Evolutionary conservation across 2,113 vertebrate species (phyloP).

Genomic region (Vidua chalybeata): DNA sequence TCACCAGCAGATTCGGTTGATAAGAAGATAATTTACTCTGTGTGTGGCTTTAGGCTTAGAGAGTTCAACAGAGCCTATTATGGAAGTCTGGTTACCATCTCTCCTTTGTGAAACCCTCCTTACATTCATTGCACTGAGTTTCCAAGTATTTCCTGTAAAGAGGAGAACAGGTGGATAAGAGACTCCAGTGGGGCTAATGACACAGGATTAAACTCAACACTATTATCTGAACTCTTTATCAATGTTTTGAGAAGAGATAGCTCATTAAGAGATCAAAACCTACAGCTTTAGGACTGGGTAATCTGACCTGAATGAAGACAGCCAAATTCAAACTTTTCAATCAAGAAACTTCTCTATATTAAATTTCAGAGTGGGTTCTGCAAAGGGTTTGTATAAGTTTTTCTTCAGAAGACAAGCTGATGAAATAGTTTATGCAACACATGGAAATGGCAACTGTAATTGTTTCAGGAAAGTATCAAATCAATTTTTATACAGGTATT

Average conservation of each 20-base stretch:
- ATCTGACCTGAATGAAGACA: not conserved
- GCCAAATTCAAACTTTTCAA: not conserved
- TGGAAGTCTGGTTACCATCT: not conserved
- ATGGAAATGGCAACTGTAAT: not conserved
- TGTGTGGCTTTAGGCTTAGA: not conserved
- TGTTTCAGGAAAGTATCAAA: not conserved
- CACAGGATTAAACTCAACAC: not conserved
- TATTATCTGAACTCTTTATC: not conserved
- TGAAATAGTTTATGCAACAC: not conserved
- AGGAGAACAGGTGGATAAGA: not conserved
- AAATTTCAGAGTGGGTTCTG: not conserved
- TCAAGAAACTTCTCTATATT: not conserved
- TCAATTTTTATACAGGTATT: not conserved
- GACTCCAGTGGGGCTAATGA: not conserved
- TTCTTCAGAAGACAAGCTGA: not conserved
- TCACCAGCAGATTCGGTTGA: not conserved
- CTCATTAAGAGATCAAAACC: not conserved
- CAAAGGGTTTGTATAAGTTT: not conserved
- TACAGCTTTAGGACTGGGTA: not conserved
- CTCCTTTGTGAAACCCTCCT: not conserved
- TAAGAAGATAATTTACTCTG: not conserved
- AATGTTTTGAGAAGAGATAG: not conserved
- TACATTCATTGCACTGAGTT: not conserved
- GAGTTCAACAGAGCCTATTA: fast-evolving
- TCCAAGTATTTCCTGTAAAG: not conserved